Base-by-base conservation (phyloP, 2,888 invertebrate genomes). In the Andrena flavipes region DNA sequence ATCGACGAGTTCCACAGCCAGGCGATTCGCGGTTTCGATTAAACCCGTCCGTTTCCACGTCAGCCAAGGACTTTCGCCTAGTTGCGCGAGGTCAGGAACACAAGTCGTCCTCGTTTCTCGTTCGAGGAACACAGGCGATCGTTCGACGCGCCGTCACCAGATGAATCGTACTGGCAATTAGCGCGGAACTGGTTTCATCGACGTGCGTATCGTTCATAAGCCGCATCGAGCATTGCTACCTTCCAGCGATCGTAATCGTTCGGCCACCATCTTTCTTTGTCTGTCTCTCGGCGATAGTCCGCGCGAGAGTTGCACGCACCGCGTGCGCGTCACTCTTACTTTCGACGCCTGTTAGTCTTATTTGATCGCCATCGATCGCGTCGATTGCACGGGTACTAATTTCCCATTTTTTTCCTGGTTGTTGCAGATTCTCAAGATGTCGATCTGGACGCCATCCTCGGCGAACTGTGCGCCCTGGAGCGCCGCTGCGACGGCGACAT, bases 391-490 rank as follows among this genome's bases (percentile, higher is more conserved):
- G 26, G 10, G 1, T 5, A 30, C 48, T 63, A 62, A 68, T 56
- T 16, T 51, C 20, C 2, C 5, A 23, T 2, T 26, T 8, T 2
- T 23, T 8, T 3, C 35, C 7, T 20, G 5, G n/a, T n/a, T n/a
- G n/a, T 76, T 59, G 33, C 77, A 96, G 99, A 99, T 94, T 98
- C 98, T 29, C 98, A 98, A 93, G 99, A 99, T 94, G 98, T 98
- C 69, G 99, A 99, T 94, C 95, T 99, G 93, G 99, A 99, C 94
- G 99, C 99, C 76, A 99, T 99, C 90, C 96, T 99, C 80, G 99
- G 98, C 54, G 99, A 99, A 94, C 95, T 99, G 72, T 98, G 98
- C 94, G 98, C 99, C 70, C 95, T 99, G 88, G 99, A 99, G 94
- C 96, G 96, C 89, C 95, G 95, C 83, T 95, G 95, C 91, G 95